Evolutionary conservation across 2,797 vertebrate species (phyloP).

Genomic region (Sebastes flavidus): DNA sequence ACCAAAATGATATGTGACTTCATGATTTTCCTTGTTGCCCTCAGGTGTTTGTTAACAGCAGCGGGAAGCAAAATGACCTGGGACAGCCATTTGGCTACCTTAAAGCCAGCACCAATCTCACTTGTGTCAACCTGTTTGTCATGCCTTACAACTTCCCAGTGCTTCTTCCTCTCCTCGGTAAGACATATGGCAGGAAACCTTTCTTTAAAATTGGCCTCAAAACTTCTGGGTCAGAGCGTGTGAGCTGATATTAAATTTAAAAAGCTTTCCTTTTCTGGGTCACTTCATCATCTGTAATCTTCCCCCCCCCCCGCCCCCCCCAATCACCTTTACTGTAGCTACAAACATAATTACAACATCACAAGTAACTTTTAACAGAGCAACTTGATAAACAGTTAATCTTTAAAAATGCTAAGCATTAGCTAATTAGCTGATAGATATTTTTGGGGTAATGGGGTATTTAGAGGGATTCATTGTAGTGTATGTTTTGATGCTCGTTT

Average conservation of each 20-base stretch:
- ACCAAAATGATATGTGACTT: neutral
- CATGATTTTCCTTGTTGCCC: neutral
- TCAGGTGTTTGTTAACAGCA: slow-evolving; percentile 96
- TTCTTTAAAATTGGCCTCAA: neutral
- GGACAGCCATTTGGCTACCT: slow-evolving; percentile 96
- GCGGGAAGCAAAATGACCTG: slow-evolving; percentile 93
- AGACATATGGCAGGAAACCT: slow-evolving; percentile 3
- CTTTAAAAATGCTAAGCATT: neutral
- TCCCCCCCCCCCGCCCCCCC: neutral
- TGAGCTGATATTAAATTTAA: slow-evolving; percentile 21
- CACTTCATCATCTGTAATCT: neutral
- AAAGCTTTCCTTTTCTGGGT: slow-evolving; percentile 14
- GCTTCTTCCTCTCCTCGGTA: slow-evolving; percentile 95
- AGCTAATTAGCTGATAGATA: neutral
- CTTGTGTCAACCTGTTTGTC: slow-evolving; percentile 98
- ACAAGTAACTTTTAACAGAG: neutral
- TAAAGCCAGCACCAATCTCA: slow-evolving; percentile 97
- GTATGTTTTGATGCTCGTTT: neutral
- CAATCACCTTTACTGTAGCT: neutral
- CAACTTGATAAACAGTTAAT: neutral
- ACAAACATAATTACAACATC: neutral
- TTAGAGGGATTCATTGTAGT: neutral
- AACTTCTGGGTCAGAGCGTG: slow-evolving; percentile 26
- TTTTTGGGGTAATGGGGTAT: neutral
- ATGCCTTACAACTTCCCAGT: slow-evolving; percentile 99